These are phyloP conservation scores for Tetrapedia diversipes DNA, from an alignment of 2,888 invertebrate species.

Conservation along the genomic window DNA sequence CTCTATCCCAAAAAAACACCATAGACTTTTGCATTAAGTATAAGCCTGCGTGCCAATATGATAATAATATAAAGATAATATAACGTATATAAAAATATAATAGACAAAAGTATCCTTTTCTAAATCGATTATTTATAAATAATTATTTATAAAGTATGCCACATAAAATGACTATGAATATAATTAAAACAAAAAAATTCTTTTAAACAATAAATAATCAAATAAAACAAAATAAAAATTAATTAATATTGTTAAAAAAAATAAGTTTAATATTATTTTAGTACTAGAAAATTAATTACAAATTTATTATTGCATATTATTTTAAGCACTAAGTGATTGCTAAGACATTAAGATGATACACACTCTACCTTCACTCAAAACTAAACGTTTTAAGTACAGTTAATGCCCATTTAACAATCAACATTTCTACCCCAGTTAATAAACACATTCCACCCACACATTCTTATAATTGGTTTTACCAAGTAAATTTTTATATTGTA, in stretches of 20 bases:
- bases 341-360: conserved; percentile 35
- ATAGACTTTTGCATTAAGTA: conserved; percentile 89
- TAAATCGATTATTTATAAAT: conserved; percentile 24
- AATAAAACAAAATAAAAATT: conserved; percentile 7
- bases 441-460: too few relatives aligned
- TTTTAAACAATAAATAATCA: conserved; percentile 18
- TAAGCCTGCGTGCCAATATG: conserved; percentile 86
- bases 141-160: conserved; percentile 24
- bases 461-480: too few relatives aligned
- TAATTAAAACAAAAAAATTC: conserved; percentile 10
- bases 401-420: too few relatives aligned
- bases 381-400: conserved; percentile 25
- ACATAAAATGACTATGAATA: conserved; percentile 44
- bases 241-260: conserved; percentile 10
- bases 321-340: conserved; percentile 35
- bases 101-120: conserved; percentile 16
- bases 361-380: conserved; percentile 45
- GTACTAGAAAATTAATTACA: conserved; percentile 4
- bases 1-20: conserved; percentile 93
- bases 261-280: conserved; percentile 21
- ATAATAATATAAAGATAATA: conserved; percentile 20
- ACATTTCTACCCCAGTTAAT: too few relatives aligned
- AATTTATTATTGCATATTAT: conserved; percentile 19
- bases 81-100: conserved; percentile 45
- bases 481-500: too few relatives aligned